Evolutionary conservation across 2,113 vertebrate species (phyloP).

Genomic region (Apistogramma diplotaenia): DNA sequence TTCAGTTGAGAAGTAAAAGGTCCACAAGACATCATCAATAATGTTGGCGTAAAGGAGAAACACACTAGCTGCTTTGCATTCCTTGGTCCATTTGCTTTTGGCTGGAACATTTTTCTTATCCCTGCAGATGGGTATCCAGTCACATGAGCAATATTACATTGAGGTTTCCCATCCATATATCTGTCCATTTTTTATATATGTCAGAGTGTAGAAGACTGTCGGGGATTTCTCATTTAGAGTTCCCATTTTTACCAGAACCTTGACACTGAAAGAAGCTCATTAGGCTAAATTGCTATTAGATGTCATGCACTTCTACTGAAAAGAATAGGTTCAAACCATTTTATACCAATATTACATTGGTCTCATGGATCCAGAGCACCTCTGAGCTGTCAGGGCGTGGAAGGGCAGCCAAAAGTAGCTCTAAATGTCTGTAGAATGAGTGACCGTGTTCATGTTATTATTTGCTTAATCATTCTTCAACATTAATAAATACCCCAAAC

Average conservation of each 20-base stretch:
- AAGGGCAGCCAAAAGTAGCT: no score
- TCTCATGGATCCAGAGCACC: no score
- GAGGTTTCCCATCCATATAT: neutral
- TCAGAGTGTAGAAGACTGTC: neutral
- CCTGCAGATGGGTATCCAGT: neutral
- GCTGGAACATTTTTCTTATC: neutral
- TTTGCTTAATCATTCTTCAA: no score
- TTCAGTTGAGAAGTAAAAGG: neutral
- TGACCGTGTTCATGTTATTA: no score
- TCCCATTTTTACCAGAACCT: neutral
- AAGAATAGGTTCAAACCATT: no score
- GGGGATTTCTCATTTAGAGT: neutral
- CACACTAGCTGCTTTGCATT: conserved; percentile 13
- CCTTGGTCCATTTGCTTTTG: conserved; percentile 18
- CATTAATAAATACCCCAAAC: no score
- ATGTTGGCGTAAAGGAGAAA: conserved; percentile 20
- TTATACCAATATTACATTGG: no score
- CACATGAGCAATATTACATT: neutral
- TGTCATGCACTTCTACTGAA: no score
- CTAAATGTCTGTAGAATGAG: no score
- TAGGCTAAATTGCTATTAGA: no score
- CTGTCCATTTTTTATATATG: neutral
- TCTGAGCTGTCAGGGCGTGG: no score
- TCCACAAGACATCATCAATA: conserved; percentile 21
- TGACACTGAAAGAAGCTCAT: no score